These are phyloP conservation scores for Elaeidobius kamerunicus DNA, from an alignment of 2,888 invertebrate genomes.

Conservation along the genomic window DNA sequence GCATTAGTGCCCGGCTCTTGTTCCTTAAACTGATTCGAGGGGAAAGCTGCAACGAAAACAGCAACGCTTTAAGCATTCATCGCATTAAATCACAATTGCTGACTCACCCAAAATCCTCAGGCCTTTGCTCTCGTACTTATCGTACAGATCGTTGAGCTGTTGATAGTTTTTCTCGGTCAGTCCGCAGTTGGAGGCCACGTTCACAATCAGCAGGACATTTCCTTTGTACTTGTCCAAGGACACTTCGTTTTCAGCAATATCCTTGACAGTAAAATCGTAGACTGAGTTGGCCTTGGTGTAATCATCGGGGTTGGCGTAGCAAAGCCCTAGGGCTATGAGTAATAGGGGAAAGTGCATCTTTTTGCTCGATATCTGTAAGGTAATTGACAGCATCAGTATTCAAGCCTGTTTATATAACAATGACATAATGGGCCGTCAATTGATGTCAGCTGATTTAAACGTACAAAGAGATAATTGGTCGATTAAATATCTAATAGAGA, in stretches of 20 bases:
- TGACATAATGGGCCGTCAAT: no score
- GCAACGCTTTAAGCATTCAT: not conserved
- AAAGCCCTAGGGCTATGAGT: no score
- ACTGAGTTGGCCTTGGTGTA: conserved; percentile 24
- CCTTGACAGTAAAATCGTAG: conserved; percentile 23
- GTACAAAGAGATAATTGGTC: no score
- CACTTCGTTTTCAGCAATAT: conserved; percentile 55
- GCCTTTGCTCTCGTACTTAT: conserved; percentile 71
- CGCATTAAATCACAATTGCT: no score
- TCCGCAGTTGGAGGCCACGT: conserved; percentile 86
- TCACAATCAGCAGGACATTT: conserved; percentile 79
- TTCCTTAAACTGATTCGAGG: conserved; percentile 80
- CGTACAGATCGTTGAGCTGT: conserved; percentile 72
- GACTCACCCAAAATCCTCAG: conserved; percentile 59
- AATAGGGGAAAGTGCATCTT: no score
- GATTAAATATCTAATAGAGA: no score
- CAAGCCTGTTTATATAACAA: no score
- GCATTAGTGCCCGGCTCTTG: conserved; percentile 65
- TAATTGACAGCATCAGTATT: no score
- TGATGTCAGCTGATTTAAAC: no score
- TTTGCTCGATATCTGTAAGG: no score
- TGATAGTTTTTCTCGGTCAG: conserved; percentile 80
- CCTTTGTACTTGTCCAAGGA: conserved; percentile 76
- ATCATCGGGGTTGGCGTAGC: conserved; percentile 22
- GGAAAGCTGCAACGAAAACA: conserved; percentile 58